These are phyloP conservation scores for Synchiropus splendidus DNA, from an alignment of 2,113 vertebrate species.

Conservation along the genomic window DNA sequence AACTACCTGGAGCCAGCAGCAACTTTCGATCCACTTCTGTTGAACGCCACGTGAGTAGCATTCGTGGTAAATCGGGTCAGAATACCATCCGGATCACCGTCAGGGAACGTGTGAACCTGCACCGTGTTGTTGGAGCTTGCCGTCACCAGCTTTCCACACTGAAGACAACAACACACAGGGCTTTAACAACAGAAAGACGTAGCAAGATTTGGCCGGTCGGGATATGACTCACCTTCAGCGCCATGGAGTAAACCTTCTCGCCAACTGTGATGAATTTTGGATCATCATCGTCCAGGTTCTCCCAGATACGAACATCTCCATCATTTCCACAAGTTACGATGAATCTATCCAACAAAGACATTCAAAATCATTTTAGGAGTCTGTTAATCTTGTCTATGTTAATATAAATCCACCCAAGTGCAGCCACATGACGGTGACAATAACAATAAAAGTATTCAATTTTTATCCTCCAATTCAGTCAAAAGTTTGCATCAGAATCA, in stretches of 20 bases:
- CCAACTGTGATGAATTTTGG: conserved; percentile 91
- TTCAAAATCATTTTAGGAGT: too few species aligned
- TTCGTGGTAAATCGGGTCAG: conserved; percentile 89
- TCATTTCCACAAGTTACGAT: conserved; percentile 92
- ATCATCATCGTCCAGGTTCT: conserved; percentile 89
- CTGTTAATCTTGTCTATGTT: too few species aligned
- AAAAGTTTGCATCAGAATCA: too few species aligned
- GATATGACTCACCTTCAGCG: conserved; percentile 72
- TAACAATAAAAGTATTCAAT: too few species aligned
- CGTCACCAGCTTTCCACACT: conserved; percentile 82
- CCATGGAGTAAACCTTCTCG: conserved; percentile 84
- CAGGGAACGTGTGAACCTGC: conserved; percentile 89
- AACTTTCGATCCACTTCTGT: conserved; percentile 67
- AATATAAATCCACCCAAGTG: too few species aligned
- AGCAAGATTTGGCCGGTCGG: neutral
- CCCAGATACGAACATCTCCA: conserved; percentile 93
- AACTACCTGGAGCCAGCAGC: conserved; percentile 87
- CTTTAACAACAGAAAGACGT: neutral
- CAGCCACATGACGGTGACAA: too few species aligned
- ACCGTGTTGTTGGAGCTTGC: conserved; percentile 86
- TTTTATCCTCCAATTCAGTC: too few species aligned
- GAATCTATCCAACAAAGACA: conserved; percentile 55
- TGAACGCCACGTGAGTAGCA: conserved; percentile 85
- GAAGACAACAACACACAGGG: conserved; percentile 6
- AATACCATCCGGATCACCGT: conserved; percentile 87